A percentile compares a stretch with the other conserved stretches of the same genome.
phyloP scores from a whole-genome alignment of 53 echinoderm and acorn worm species.

The Crossaster papposus region DNA sequence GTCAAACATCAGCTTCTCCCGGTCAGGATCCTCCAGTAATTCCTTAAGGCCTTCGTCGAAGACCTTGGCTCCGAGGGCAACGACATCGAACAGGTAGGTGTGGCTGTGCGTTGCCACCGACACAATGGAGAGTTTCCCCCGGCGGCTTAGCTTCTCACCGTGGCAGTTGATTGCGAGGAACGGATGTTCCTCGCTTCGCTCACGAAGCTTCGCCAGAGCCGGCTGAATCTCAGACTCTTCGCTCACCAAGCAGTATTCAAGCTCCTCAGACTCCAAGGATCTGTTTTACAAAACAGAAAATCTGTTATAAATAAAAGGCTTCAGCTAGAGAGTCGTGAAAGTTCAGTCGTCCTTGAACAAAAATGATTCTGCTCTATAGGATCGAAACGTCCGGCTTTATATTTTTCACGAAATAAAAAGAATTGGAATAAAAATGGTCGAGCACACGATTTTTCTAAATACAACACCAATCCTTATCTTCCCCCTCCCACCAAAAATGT shows the following conservation, averaged over 20 bases:
- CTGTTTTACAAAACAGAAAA: background rate
- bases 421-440: too few relatives aligned
- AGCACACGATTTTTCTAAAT: too few relatives aligned
- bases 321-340: too few relatives aligned
- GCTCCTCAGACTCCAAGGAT: background rate
- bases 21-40: slow-evolving; percentile 15
- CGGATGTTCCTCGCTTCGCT: background rate
- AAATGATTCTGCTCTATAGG: too few relatives aligned
- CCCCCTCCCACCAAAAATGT: too few relatives aligned
- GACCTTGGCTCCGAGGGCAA: slow-evolving; percentile 16
- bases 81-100: slow-evolving; percentile 41
- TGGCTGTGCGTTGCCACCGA: slow-evolving; percentile 27
- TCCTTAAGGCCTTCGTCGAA: slow-evolving; percentile 23
- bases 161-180: slow-evolving; percentile 30
- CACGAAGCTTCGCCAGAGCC: slow-evolving; percentile 33
- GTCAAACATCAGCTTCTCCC: slow-evolving; percentile 59
- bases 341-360: too few relatives aligned
- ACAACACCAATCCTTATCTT: too few relatives aligned
- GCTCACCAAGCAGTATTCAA: slow-evolving; percentile 11
- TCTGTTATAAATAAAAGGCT: too few relatives aligned
- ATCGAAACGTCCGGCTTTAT: too few relatives aligned
- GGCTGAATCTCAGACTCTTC: slow-evolving; percentile 12
- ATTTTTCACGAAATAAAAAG: too few relatives aligned
- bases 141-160: background rate
- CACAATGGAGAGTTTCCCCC: slow-evolving; percentile 32